Evolutionary conservation across 2,113 vertebrate species (phyloP), one percentile per base, ranked within the genome.

Genomic region (Rhadina sibilatrix): DNA sequence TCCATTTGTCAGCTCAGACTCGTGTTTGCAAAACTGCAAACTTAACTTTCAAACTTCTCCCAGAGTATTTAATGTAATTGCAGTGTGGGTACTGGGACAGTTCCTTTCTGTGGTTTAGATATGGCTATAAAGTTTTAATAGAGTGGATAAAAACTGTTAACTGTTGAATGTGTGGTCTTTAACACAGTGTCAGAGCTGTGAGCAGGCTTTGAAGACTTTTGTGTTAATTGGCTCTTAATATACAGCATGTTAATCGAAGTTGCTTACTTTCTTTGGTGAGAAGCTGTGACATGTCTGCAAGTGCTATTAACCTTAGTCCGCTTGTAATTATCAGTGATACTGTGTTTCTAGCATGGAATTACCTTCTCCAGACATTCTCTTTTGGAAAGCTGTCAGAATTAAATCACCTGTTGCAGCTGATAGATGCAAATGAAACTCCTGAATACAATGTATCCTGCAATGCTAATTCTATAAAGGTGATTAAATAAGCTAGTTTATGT

Each of bases 71-170:
- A 74, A 53, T 10, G 42, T 25, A 77, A 63, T 31, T 77, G 59
- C 20, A 31, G 28, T 14, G 44, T n/a, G 40, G 52, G 30, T 78
- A 52, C 30, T 25, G 60, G 61, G 38, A 31, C 33, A 5, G 59
- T 65, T 80, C 56, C 25, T 92, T 77, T 74, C 49, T 70, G 38
- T n/a, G 47, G 60, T 44, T 90, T 78, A 60, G 86, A 81, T 91
- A 75, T 25, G 56, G 42, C 72, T 81, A 53, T 97, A 81, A 95
- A 93, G 52, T 68, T 94, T 95, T 93, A 96, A 94, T 59, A 61
- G 90, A 59, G 76, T 63, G 56, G 42, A 47, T 89, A 16, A 38
- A 66, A 90, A 77, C 76, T 78, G 56, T 88, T 93, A 87, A 93
- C 33, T 74, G 77, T 80, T 80, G 53, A 69, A 69, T 50, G 46